phyloP scores from a whole-genome alignment of 2,888 invertebrate genomes.

The Neoaliturus tenellus region DNA sequence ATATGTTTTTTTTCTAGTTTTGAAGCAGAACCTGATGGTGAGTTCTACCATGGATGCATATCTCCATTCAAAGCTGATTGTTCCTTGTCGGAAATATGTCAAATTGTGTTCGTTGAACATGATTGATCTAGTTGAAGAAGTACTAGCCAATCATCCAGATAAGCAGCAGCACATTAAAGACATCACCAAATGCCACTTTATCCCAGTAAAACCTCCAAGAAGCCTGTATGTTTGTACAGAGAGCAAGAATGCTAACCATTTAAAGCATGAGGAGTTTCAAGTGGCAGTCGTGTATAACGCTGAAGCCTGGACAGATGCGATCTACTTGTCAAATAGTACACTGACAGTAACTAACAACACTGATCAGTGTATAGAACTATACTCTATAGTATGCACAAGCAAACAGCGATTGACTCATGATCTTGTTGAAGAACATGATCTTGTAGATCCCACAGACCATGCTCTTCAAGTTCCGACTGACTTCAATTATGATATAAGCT shows the following conservation, averaged over 20 bases:
- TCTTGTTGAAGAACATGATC: not conserved
- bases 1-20: not conserved
- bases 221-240: slow-evolving; percentile 14
- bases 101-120: slow-evolving; percentile 3
- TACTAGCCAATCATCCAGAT: not conserved
- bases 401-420: not conserved
- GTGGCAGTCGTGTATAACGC: not conserved
- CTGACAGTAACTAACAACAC: not conserved
- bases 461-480: not conserved
- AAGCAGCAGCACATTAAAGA: not conserved
- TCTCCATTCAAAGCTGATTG: not conserved
- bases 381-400: not conserved
- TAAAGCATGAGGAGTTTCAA: slow-evolving; percentile 13
- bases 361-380: not conserved
- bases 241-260: slow-evolving; percentile 7
- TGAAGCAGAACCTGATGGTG: not conserved
- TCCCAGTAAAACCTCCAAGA: not conserved
- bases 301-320: not conserved
- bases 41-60: not conserved
- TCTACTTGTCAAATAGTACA: not conserved
- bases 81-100: not conserved
- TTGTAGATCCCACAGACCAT: not conserved
- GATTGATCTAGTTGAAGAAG: slow-evolving; percentile 17
- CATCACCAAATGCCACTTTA: not conserved
- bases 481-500: not conserved